Evolutionary conservation across 2,113 vertebrate genomes (phyloP), one percentile per base, ranked within the genome.

Genomic region (Amphiprion percula): DNA sequence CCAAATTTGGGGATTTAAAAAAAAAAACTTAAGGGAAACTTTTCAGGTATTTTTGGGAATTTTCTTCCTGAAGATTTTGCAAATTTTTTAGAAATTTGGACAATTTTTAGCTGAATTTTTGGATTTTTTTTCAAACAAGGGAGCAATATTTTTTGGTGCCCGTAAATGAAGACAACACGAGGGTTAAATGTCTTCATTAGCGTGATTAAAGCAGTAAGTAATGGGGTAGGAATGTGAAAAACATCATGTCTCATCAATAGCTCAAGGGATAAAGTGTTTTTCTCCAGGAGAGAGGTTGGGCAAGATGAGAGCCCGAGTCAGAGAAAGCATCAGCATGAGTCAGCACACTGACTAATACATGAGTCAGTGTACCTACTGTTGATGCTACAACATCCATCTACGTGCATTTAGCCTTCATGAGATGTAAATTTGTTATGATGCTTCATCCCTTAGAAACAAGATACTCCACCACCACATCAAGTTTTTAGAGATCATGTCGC

Each of bases 281-380:
- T 74, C 10, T 72, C 53, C 50, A 53, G 64, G 8, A 68, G 44
- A 64, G 17, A 14, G 55, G 30, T 69, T 23, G 30, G 15, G 16
- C 24, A 16, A 37, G 33, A 73, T 44, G 41, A 70, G 46, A 21
- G 15, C 23, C 56, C 23, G 16, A 60, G 23, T 15, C 7, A 4
- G 41, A 60, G 49, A 49, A 41, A 56, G 23, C 44, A 52, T 33
- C 39, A 69, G 44, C 62, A 78, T 84, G 81, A 89, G 60, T 91
- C 87, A 86, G 66, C 59, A 37, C 39, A 24, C 63, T 82, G 77
- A 87, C 79, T 85, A 70, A 86, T 23, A 6, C 74, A 76, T 80
- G 77, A 87, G 30, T 87, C 83, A 70, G 14, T 55, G 41, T 52
- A 39, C 33, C 56, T 55, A 14, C 50, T 41, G 71, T 11, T 55